Conservation (phyloP, 2,888 invertebrate genomes). For the Elysia crispata region DNA sequence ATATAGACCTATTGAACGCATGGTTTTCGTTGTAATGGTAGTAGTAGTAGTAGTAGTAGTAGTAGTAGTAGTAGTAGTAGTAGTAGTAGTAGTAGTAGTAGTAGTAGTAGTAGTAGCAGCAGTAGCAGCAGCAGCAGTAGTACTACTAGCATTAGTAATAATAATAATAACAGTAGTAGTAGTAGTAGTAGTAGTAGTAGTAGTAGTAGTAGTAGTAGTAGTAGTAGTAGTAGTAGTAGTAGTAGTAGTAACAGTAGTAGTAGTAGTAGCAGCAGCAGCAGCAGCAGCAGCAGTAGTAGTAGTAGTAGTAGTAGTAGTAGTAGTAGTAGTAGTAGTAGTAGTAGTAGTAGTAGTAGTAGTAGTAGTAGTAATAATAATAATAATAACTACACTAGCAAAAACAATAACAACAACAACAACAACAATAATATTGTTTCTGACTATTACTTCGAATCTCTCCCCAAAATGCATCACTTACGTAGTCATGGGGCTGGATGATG, state of each 20-base stretch:
- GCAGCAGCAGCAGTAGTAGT: slow-evolving; percentile 4
- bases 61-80: slow-evolving; percentile 9
- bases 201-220: slow-evolving; percentile 9
- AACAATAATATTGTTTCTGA: too few relatives aligned
- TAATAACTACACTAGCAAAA: too few relatives aligned
- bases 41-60: slow-evolving; percentile 9
- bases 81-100: slow-evolving; percentile 9
- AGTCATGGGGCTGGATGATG: too few relatives aligned
- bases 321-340: slow-evolving; percentile 13
- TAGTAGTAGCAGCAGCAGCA: neutral
- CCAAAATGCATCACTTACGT: too few relatives aligned
- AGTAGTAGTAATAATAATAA: neutral
- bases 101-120: slow-evolving; percentile 9
- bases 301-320: slow-evolving; percentile 9
- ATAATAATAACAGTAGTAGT: neutral
- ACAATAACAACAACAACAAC: too few relatives aligned
- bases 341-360: neutral
- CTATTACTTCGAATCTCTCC: neutral
- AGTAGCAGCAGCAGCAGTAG: too few relatives aligned
- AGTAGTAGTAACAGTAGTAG: slow-evolving; percentile 2
- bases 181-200: slow-evolving; percentile 4
- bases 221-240: slow-evolving; percentile 9
- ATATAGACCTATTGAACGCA: too few relatives aligned
- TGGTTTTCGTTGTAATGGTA: too few relatives aligned
- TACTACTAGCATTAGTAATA: too few relatives aligned